Percentiles rank a stretch among this genome's conserved stretches.
phyloP scores from a whole-genome alignment of 2,888 invertebrate genomes.

The Steromphala cineraria region DNA sequence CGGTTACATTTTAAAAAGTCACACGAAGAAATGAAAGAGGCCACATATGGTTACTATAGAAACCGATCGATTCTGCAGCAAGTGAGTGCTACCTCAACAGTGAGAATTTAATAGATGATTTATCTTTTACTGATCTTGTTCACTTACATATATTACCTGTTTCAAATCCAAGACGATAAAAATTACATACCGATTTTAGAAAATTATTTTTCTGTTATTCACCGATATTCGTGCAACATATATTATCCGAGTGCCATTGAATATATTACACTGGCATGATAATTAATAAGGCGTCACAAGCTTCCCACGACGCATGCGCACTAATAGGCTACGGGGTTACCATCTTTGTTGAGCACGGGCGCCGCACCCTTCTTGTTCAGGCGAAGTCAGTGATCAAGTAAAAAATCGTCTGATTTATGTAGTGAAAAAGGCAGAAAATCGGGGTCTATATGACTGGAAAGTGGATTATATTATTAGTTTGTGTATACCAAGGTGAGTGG shows the following conservation, averaged over 20 bases:
- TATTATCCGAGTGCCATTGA: not conserved
- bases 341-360: slow-evolving; percentile 48
- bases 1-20: no score
- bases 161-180: no score
- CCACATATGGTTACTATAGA: not conserved
- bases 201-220: not conserved
- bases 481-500: not conserved
- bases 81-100: not conserved
- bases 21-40: not conserved
- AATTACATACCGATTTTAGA: not conserved
- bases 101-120: not conserved
- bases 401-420: slow-evolving; percentile 37
- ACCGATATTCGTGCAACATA: not conserved
- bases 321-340: slow-evolving; percentile 55
- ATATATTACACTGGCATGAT: slow-evolving; percentile 23
- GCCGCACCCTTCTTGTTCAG: slow-evolving; percentile 52
- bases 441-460: slow-evolving; percentile 29
- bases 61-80: not conserved
- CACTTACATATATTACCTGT: not conserved
- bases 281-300: slow-evolving; percentile 30
- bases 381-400: slow-evolving; percentile 16
- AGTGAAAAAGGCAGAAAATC: slow-evolving; percentile 30
- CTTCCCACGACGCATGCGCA: slow-evolving; percentile 55
- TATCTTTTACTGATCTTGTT: not conserved
- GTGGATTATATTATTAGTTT: slow-evolving; percentile 27